A percentile compares a stretch with the other conserved stretches of the same genome.
Evolutionary conservation across 2,113 vertebrate species (phyloP).

Genomic region (Martes martes): DNA sequence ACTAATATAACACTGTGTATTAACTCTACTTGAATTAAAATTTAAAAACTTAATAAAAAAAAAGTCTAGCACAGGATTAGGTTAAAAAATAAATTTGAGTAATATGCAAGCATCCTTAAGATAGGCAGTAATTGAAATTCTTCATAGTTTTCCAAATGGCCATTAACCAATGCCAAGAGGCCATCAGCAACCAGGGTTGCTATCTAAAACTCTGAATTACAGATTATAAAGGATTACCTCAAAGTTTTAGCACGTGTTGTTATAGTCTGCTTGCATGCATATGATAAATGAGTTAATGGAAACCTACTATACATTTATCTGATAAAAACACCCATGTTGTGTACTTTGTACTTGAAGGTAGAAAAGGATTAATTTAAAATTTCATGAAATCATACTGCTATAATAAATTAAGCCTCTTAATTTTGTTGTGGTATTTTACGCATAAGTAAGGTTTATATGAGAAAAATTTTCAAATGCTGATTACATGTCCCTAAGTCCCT

Average conservation of each 20-base stretch:
- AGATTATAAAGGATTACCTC: not conserved
- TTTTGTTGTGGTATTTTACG: constrained; percentile 37
- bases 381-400: not conserved
- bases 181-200: not conserved
- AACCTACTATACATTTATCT: not conserved
- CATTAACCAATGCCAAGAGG: not conserved
- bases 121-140: not conserved
- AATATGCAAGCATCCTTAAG: not conserved
- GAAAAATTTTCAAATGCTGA: constrained; percentile 18
- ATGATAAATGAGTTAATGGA: constrained; percentile 1
- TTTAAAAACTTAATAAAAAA: not conserved
- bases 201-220: not conserved
- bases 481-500: not conserved
- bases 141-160: not conserved
- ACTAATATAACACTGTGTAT: not conserved
- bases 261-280: not conserved
- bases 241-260: not conserved
- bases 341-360: not conserved
- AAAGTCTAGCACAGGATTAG: not conserved
- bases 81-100: not conserved
- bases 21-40: not conserved
- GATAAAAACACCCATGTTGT: not conserved
- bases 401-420: constrained; percentile 27
- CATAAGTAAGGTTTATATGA: not conserved
- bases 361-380: constrained; percentile 42